These are phyloP conservation scores for Hycleus phaleratus DNA, from an alignment of 1,140 invertebrate species.

Conservation along the genomic window DNA sequence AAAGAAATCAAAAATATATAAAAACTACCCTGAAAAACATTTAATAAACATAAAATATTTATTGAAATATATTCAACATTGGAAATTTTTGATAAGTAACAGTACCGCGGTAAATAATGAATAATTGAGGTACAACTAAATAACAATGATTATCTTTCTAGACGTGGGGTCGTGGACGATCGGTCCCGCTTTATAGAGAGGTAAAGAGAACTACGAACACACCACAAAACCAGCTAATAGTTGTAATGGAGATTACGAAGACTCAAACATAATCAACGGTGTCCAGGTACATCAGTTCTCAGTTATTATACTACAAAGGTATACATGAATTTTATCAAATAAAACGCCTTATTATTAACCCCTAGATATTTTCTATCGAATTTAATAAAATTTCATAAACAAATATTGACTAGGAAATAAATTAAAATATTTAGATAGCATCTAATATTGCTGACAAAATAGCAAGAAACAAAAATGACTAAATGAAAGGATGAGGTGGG, in stretches of 20 bases:
- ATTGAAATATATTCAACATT: slow-evolving; percentile 6
- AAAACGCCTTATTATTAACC: too few relatives aligned
- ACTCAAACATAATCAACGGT: slow-evolving; percentile 23
- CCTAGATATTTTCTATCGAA: background rate
- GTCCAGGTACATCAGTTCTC: background rate
- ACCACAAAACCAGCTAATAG: slow-evolving; percentile 25
- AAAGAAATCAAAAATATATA: too few relatives aligned
- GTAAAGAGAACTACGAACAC: background rate
- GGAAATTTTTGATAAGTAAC: slow-evolving; percentile 15
- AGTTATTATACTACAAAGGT: slow-evolving; percentile 15
- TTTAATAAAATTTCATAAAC: slow-evolving; percentile 6
- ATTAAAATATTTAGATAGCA: too few relatives aligned
- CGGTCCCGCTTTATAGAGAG: background rate
- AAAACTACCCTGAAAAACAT: too few relatives aligned
- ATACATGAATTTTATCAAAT: background rate
- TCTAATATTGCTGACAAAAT: too few relatives aligned
- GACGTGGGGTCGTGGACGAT: slow-evolving; percentile 25
- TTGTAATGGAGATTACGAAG: slow-evolving; percentile 33
- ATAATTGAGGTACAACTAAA: slow-evolving; percentile 32
- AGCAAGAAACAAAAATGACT: too few relatives aligned
- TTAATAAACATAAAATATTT: slow-evolving; percentile 4
- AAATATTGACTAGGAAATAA: background rate
- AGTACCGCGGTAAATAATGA: slow-evolving; percentile 34
- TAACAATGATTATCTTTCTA: slow-evolving; percentile 33
- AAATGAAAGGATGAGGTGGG: too few relatives aligned